These are phyloP conservation scores for Lordiphosa mommai DNA, from an alignment of 1,140 invertebrate genomes.

Conservation along the genomic window DNA sequence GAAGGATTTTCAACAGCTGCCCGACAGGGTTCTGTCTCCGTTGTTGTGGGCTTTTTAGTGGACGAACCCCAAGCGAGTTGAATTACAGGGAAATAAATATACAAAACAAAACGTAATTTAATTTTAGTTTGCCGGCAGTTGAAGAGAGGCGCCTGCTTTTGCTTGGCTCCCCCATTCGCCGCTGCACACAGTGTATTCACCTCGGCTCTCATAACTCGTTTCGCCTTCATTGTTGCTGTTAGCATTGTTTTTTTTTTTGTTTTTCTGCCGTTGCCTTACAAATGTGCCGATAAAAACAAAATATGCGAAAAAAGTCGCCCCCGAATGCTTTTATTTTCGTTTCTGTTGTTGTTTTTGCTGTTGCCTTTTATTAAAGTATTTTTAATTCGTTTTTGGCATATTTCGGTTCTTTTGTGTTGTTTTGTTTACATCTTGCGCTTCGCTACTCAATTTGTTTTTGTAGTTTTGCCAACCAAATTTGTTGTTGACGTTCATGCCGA, in stretches of 20 bases:
- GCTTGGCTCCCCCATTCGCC: conserved; percentile 22
- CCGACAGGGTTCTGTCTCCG: not conserved
- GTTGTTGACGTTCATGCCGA: conserved; percentile 22
- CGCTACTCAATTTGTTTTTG: conserved; percentile 20
- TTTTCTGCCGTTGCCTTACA: conserved; percentile 38
- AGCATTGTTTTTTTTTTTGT: conserved; percentile 29
- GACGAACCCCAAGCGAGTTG: not conserved
- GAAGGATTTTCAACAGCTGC: conserved; percentile 34
- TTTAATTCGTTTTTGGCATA: conserved; percentile 15
- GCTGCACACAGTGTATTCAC: conserved; percentile 33
- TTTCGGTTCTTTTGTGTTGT: conserved; percentile 25
- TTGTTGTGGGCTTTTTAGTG: not conserved
- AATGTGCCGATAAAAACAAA: conserved; percentile 53
- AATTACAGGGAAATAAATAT: not conserved
- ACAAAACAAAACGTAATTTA: conserved; percentile 1
- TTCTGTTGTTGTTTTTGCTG: not conserved
- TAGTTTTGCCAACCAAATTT: conserved; percentile 31
- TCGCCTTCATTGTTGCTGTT: conserved; percentile 5
- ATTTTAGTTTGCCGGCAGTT: conserved; percentile 32
- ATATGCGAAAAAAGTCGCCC: conserved; percentile 34
- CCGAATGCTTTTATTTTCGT: no score
- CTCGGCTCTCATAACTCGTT: conserved; percentile 33
- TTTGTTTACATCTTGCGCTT: conserved; percentile 67
- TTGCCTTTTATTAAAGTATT: conserved; percentile 11
- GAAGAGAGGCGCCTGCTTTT: not conserved